These are phyloP conservation scores for Actinernus sp. DNA, from an alignment of 92 coral and sea anemone species.

Conservation along the genomic window DNA sequence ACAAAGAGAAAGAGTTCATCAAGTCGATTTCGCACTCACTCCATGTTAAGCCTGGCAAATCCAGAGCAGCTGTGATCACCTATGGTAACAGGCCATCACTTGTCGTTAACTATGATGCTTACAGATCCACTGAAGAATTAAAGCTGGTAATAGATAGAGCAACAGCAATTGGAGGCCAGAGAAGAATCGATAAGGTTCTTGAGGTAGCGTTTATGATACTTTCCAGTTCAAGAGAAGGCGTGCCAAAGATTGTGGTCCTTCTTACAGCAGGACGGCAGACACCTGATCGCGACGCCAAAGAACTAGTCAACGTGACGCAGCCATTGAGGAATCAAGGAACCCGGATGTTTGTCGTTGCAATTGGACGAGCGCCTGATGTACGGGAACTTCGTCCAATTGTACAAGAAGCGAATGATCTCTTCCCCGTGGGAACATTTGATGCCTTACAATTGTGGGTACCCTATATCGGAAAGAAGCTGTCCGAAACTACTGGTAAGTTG, in stretches of 20 bases:
- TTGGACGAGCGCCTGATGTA: constrained; percentile 32
- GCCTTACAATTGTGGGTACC: constrained; percentile 44
- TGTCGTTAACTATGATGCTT: constrained; percentile 8
- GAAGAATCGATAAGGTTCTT: constrained; percentile 64
- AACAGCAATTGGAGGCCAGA: constrained; percentile 4
- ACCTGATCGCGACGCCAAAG: constrained; percentile 15
- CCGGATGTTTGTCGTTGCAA: constrained; percentile 50
- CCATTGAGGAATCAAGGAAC: constrained; percentile 31
- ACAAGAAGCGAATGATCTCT: constrained; percentile 33
- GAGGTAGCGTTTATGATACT: constrained; percentile 27
- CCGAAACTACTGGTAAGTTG: constrained; percentile 2
- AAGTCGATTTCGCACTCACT: constrained; percentile 37
- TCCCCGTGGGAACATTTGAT: constrained; percentile 14
- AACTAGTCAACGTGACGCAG: constrained; percentile 28
- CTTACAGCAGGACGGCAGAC: constrained; percentile 59
- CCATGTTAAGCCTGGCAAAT: constrained; percentile 22
- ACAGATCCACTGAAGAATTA: constrained; percentile 23
- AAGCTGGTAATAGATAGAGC: constrained; percentile 23
- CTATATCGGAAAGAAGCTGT: constrained; percentile 26
- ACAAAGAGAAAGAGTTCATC: constrained; percentile 59
- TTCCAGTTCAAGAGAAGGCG: constrained; percentile 10
- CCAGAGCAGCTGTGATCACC: constrained; percentile 33
- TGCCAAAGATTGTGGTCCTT: constrained; percentile 46
- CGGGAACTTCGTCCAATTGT: constrained; percentile 38
- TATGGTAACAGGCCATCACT: constrained; percentile 37